These are phyloP conservation scores for Cheiracanthium punctorium DNA, from an alignment of 2,888 invertebrate species.

Conservation along the genomic window DNA sequence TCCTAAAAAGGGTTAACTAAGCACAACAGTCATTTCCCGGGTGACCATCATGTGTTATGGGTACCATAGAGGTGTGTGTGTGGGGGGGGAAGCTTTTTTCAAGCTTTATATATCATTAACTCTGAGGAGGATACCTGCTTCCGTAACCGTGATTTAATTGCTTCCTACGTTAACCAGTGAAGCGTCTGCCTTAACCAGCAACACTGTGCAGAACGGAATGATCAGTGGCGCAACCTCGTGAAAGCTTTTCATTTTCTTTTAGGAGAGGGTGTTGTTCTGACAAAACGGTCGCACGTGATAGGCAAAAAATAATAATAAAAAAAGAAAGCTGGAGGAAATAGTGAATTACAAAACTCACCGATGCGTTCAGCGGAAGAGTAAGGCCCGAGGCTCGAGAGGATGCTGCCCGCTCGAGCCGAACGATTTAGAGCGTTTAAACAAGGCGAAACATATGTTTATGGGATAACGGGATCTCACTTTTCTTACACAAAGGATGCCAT, in stretches of 20 bases:
- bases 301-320: slow-evolving; percentile 49
- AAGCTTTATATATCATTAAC: too few relatives aligned
- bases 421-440: background rate
- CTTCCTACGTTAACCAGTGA: background rate
- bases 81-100: too few relatives aligned
- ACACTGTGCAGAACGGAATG: background rate
- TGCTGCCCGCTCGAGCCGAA: background rate
- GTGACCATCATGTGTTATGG: too few relatives aligned
- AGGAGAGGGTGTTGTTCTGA: slow-evolving; percentile 45
- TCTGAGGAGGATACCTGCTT: too few relatives aligned
- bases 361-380: slow-evolving; percentile 29
- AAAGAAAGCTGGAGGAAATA: slow-evolving; percentile 38
- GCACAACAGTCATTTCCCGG: too few relatives aligned
- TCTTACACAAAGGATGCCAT: too few relatives aligned
- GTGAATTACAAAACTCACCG: slow-evolving; percentile 31
- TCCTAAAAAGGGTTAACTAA: too few relatives aligned
- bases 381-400: slow-evolving; percentile 1
- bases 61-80: too few relatives aligned
- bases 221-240: background rate
- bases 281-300: slow-evolving; percentile 63
- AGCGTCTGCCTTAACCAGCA: background rate
- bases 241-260: background rate
- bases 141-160: background rate
- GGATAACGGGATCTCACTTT: background rate
- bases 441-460: background rate